Base-by-base conservation (phyloP, 2,888 invertebrate species). In the Beris morrisii region DNA sequence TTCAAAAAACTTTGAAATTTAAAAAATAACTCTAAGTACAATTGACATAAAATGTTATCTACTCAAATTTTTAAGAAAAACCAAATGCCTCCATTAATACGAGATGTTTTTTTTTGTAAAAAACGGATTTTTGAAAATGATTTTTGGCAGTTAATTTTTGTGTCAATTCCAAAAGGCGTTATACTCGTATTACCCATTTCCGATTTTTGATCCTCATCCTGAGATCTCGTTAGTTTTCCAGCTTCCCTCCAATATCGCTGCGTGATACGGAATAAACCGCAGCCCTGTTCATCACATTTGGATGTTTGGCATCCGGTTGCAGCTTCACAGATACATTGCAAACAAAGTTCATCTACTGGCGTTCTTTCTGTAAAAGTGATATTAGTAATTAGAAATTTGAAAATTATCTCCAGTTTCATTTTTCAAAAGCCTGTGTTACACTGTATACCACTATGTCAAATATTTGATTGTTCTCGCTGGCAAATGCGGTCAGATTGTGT, bases 191-290 rank as follows among this genome's bases (percentile, higher is more conserved):
- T 38, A 61, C 61, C 61, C 4, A 43, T 50, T 43, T 61, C 22
- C 9, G 61, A 61, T 6, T 22, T 38, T 2, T 52, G 73, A 65
- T 72, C 72, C 50, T 80, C 80, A 61, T 75, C 76, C 57, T 71
- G 72, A 1, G 38, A 38, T 66, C 78, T 68, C 43, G 80, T 81
- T 71, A 79, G 73, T 70, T 81, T 81, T 50, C 81, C 82, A 63
- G 77, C 76, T 76, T 95, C 95, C 0, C 89, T 82, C 95, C 94
- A 95, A 77, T 94, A 95, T 0, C 87, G 87, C 91, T 92, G 92
- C 3, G 93, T 93, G 73, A 94, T 91, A 68, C 87, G 85, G 82
- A 93, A 94, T 38, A 93, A 85, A 1, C 94, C 94, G 74, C 94
- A 94, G 54, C 88, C 85, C 64, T 90, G 88, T 12, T 70, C 70